A percentile compares a stretch with the other conserved stretches of the same genome.
Evolutionary conservation across 1,140 invertebrate species (phyloP).

Genomic region (Drosophila tsacasi): DNA sequence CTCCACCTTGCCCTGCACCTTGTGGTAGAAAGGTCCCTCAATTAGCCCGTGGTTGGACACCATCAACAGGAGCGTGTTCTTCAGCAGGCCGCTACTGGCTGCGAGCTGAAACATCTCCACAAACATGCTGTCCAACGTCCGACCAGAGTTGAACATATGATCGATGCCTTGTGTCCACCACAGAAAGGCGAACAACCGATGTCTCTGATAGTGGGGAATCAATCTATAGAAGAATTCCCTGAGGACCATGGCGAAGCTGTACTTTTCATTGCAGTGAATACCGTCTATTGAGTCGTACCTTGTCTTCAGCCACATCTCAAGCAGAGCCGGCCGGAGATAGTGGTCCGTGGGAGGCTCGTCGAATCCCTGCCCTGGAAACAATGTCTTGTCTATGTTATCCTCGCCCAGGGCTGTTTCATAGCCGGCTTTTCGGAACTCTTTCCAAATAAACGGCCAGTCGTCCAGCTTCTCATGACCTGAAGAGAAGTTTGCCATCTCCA

Average conservation of each 20-base stretch:
- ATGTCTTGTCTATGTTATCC: conserved; percentile 90
- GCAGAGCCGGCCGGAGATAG: conserved; percentile 90
- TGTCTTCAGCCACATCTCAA: conserved; percentile 86
- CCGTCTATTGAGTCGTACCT: conserved; percentile 42
- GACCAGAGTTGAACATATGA: conserved; percentile 89
- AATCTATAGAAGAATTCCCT: conserved; percentile 86
- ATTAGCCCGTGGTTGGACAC: conserved; percentile 96
- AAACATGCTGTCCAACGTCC: conserved; percentile 88
- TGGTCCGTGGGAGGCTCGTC: conserved; percentile 92
- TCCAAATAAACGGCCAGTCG: conserved; percentile 92
- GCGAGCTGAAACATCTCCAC: conserved; percentile 87
- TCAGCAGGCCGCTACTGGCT: conserved; percentile 86
- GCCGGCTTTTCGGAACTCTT: conserved; percentile 88
- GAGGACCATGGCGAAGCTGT: conserved; percentile 86
- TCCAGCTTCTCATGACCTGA: conserved; percentile 85
- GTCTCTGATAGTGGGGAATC: conserved; percentile 84
- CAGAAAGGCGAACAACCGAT: conserved; percentile 89
- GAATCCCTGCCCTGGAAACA: conserved; percentile 93
- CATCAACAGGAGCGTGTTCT: conserved; percentile 90
- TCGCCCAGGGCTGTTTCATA: conserved; percentile 92
- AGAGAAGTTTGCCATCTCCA: conserved; percentile 85
- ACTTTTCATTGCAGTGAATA: conserved; percentile 86
- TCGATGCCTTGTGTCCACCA: conserved; percentile 92
- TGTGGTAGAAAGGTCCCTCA: conserved; percentile 86
- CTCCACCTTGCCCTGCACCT: conserved; percentile 91